Conservation (phyloP, 2,797 vertebrate genomes). For the Acrossocheilus fasciatus region DNA sequence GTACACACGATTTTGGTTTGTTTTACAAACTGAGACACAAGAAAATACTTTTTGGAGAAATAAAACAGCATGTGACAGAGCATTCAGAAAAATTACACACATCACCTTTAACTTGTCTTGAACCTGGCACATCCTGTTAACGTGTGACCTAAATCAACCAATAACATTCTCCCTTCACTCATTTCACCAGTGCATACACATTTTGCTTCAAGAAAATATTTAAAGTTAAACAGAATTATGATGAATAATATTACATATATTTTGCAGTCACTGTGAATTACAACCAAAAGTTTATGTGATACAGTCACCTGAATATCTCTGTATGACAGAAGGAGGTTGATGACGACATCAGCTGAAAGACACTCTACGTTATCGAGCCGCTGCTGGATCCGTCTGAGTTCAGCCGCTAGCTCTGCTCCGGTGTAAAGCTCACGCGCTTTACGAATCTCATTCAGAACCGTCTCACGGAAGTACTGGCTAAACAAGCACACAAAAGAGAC, state of each 20-base stretch:
- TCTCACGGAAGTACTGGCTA: constrained; percentile 95
- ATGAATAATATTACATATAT: neutral
- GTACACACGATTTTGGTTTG: neutral
- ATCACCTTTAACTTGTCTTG: neutral
- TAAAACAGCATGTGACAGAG: neutral
- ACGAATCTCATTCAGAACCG: constrained; percentile 93
- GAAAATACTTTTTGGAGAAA: neutral
- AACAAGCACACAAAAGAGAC: constrained; percentile 2
- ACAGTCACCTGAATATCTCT: constrained; percentile 94
- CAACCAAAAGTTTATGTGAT: neutral
- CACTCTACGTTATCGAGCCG: constrained; percentile 95
- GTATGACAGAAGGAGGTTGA: constrained; percentile 96
- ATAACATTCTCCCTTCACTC: neutral
- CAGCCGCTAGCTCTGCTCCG: constrained; percentile 88
- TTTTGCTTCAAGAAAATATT: neutral
- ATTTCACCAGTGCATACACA: neutral
- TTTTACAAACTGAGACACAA: neutral
- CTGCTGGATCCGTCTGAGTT: constrained; percentile 92
- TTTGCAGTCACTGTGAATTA: neutral
- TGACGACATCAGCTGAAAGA: constrained; percentile 94
- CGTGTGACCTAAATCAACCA: neutral
- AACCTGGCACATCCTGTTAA: neutral
- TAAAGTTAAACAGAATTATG: neutral
- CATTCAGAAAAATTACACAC: neutral
- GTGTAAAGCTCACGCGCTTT: constrained; percentile 92